Conservation (phyloP, 1,140 invertebrate genomes). For the Anagrus nilaparvatae region DNA sequence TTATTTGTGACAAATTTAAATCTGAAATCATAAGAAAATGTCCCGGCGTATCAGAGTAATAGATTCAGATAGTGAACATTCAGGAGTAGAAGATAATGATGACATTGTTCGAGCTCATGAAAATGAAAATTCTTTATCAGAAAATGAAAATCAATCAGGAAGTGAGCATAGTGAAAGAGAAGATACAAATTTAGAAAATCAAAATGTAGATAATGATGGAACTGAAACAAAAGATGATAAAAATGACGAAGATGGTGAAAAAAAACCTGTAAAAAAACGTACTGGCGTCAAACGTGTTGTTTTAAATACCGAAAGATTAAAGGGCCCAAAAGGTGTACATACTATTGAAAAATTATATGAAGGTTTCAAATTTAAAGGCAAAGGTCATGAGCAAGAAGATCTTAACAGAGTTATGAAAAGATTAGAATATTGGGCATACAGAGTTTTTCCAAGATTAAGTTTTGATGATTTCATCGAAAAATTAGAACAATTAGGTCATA, state of each 20-base stretch:
- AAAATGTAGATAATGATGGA: conserved; percentile 16
- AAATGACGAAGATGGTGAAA: conserved; percentile 13
- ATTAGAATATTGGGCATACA: conserved; percentile 86
- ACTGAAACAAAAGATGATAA: conserved; percentile 14
- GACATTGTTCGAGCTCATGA: conserved; percentile 24
- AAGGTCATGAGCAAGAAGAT: conserved; percentile 75
- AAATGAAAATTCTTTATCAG: conserved; percentile 13
- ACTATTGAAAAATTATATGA: conserved; percentile 69
- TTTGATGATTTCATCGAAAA: conserved; percentile 78
- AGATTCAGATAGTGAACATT: conserved; percentile 9
- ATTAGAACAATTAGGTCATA: conserved; percentile 70
- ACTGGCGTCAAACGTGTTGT: conserved; percentile 46
- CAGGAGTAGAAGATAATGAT: conserved; percentile 17
- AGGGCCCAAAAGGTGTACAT: conserved; percentile 66
- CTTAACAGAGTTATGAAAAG: conserved; percentile 68
- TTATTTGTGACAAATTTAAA: no score
- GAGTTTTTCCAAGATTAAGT: conserved; percentile 76
- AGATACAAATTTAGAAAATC: background rate
- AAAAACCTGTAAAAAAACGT: conserved; percentile 28
- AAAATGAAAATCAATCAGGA: conserved; percentile 9
- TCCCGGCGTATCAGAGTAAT: no score
- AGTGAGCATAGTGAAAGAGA: conserved; percentile 5
- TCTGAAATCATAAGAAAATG: no score
- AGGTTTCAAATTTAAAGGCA: conserved; percentile 73
- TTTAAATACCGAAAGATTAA: conserved; percentile 59